Evolutionary conservation across 1,140 invertebrate species (phyloP), one percentile per base, ranked within the genome.

Genomic region (Diorhabda carinulata): DNA sequence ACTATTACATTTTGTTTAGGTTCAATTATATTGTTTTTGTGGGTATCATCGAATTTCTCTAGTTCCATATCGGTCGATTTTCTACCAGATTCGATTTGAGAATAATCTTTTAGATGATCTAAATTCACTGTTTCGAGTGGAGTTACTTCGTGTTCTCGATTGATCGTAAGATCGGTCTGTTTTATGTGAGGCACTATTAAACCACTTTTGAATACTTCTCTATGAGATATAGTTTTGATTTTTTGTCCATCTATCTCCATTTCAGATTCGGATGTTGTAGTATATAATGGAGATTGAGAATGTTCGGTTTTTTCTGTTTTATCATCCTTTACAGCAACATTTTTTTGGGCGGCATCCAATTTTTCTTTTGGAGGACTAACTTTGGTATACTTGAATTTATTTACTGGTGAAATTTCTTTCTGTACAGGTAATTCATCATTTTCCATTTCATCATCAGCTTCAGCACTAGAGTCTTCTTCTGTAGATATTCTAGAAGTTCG

Each of bases 381-480:
- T 69, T 67, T 77, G 9, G 62, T 57, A 44, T 74, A 76, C 56
- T 85, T 84, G 10, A 82, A 83, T 72, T 77, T 79, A n/a, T 67
- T 74, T 56, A 25, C 44, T n/a, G 77, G 73, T 7, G 77, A 72
- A 42, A 70, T 66, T 52, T 73, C 73, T 75, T 78, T 74, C 52
- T 62, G 74, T 68, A 66, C 58, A 9, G 73, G 70, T 44, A 78
- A 70, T 77, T 87, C 85, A 66, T 88, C 85, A 43, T 85, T 83
- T 73, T 87, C 86, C 86, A 87, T 86, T 77, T 88, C 86, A 75
- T 88, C 86, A 78, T 86, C 86, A 40, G 85, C 86, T 77, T 87
- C 86, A 3, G 85, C 86, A 41, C 84, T 86, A 0, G 86, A 87
- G 77, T 87, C 86, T 79, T 87, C 86, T 44, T 80, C 84, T 42